Conservation (phyloP, 2,113 vertebrate species). For the Misgurnus mizolepis region DNA sequence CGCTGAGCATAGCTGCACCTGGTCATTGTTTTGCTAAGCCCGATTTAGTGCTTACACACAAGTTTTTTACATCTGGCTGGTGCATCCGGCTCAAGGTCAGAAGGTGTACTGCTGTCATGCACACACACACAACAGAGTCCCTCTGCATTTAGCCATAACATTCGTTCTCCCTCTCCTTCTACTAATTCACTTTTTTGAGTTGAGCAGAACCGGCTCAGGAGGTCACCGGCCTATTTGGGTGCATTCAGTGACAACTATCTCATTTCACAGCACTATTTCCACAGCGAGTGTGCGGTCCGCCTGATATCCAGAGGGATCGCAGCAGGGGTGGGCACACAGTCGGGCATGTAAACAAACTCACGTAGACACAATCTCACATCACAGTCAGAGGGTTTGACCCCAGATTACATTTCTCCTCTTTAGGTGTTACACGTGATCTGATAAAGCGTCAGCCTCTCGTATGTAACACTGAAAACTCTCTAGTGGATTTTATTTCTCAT, state of each 20-base stretch:
- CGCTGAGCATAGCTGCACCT: too few relatives aligned
- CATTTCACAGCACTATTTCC: conserved; percentile 1
- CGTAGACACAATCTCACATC: neutral
- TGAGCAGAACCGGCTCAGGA: conserved; percentile 31
- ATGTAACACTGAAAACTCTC: too few relatives aligned
- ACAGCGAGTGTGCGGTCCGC: neutral
- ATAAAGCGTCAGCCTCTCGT: neutral
- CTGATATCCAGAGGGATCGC: neutral
- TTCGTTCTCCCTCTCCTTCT: conserved; percentile 30
- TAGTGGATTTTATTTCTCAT: too few relatives aligned
- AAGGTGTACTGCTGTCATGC: conserved; percentile 39
- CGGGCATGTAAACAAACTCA: neutral
- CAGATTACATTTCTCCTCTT: neutral
- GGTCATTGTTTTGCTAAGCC: too few relatives aligned
- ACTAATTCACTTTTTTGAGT: conserved; percentile 53
- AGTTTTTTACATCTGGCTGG: too few relatives aligned
- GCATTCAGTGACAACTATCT: conserved; percentile 11
- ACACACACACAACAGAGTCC: neutral
- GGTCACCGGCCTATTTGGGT: conserved; percentile 2
- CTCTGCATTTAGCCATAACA: conserved; percentile 31
- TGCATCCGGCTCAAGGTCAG: conserved; percentile 15
- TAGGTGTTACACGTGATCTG: neutral
- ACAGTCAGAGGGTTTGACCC: neutral
- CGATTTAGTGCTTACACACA: too few relatives aligned
- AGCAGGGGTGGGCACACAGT: neutral